Evolutionary conservation across 2,888 invertebrate species (phyloP).

Genomic region (Pantelozetes paolii): DNA sequence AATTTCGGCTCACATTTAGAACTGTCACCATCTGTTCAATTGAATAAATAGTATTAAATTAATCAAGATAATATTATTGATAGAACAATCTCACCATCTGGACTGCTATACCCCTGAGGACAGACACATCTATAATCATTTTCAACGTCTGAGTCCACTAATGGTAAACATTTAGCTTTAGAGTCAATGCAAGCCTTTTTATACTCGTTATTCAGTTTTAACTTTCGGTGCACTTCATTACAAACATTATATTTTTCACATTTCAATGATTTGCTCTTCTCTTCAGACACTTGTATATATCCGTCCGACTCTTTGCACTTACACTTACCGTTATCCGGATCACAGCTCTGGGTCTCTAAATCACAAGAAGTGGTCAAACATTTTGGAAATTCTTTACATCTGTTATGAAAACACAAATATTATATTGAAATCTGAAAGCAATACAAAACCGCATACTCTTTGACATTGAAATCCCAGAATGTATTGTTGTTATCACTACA

Average conservation of each 20-base stretch:
- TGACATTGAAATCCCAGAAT: neutral
- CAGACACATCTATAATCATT: neutral
- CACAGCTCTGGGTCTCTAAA: neutral
- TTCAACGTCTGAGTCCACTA: neutral
- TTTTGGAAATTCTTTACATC: no score
- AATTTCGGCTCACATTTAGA: neutral
- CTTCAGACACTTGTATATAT: no score
- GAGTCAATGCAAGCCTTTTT: neutral
- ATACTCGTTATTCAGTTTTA: no score
- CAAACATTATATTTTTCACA: neutral
- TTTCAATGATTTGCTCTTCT: neutral
- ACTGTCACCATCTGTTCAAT: no score
- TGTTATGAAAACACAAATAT: neutral
- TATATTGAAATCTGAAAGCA: neutral
- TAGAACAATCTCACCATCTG: neutral
- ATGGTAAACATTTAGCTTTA: no score
- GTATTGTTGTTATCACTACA: neutral
- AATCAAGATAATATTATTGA: no score
- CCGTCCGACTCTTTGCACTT: neutral
- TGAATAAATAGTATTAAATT: no score
- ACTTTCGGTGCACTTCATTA: neutral
- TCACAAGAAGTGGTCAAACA: neutral
- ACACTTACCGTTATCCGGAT: neutral
- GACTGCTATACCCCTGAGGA: neutral
- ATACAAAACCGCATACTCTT: neutral